Evolutionary conservation across 30 jellyfish, hydroid and myxozoan genomes (phyloP).

Genomic region (Aurelia coerulea): DNA sequence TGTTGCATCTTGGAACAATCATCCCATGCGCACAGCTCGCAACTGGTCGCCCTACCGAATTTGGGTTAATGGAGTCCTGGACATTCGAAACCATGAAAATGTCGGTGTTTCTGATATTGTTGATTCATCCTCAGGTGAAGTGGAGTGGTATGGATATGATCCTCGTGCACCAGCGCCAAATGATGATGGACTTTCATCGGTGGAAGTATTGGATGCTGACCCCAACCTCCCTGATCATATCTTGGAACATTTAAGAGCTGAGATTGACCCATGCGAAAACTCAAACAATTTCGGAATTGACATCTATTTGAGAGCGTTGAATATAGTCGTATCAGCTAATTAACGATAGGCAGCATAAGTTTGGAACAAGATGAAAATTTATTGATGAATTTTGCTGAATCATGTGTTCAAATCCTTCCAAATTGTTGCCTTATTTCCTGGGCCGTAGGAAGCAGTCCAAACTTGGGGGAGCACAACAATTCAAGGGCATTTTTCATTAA

Average conservation of each 20-base stretch:
- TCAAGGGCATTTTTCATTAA: too few relatives aligned
- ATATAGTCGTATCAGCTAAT: too few relatives aligned
- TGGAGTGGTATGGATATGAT: constrained; percentile 53
- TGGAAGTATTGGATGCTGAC: constrained; percentile 40
- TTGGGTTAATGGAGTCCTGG: constrained; percentile 47
- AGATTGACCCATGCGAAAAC: constrained; percentile 43
- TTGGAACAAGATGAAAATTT: too few relatives aligned
- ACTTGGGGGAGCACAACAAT: too few relatives aligned
- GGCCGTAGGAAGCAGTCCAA: too few relatives aligned
- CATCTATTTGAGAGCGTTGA: constrained; percentile 20
- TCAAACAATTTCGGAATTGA: constrained; percentile 31
- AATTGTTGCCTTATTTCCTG: too few relatives aligned
- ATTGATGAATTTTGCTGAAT: too few relatives aligned
- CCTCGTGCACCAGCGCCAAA: constrained; percentile 32
- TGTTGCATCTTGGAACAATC: constrained; percentile 56
- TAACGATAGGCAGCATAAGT: too few relatives aligned
- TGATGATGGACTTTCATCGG: constrained; percentile 35
- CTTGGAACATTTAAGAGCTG: constrained; percentile 19
- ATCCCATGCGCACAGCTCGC: constrained; percentile 51
- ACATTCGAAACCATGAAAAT: constrained; percentile 32
- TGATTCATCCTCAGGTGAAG: constrained; percentile 9
- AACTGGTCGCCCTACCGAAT: constrained; percentile 57
- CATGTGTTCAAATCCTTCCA: too few relatives aligned
- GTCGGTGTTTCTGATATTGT: constrained; percentile 19
- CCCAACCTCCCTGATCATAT: constrained; percentile 27